Percentiles rank a stretch among this genome's conserved stretches.
Evolutionary conservation across 2,113 vertebrate genomes (phyloP).

Genomic region (Pachycephala philippinensis): DNA sequence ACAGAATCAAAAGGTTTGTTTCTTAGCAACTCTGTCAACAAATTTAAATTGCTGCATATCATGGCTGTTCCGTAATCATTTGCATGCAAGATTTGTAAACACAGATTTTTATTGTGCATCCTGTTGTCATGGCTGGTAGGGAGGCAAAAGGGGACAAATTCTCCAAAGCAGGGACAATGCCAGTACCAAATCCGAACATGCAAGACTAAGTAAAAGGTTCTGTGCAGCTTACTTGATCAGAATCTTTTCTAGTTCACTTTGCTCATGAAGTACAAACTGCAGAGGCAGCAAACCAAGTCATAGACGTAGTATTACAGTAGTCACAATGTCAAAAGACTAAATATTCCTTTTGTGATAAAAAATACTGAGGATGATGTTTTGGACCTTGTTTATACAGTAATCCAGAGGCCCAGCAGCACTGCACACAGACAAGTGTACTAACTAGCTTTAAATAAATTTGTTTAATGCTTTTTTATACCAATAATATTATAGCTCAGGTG

Average conservation of each 20-base stretch:
- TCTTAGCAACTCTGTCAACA: constrained; percentile 70
- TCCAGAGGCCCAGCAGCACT: background rate
- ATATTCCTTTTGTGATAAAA: background rate
- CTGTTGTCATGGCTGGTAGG: constrained; percentile 37
- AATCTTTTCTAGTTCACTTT: background rate
- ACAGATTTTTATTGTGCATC: constrained; percentile 50
- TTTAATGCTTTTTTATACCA: background rate
- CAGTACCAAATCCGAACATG: background rate
- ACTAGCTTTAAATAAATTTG: background rate
- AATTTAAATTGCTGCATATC: constrained; percentile 63
- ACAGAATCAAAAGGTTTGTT: constrained; percentile 65
- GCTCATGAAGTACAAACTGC: background rate
- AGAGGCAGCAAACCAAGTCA: background rate
- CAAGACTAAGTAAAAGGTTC: background rate
- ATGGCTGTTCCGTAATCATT: constrained; percentile 37
- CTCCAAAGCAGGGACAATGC: background rate
- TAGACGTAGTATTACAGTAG: background rate
- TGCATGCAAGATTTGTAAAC: constrained; percentile 69
- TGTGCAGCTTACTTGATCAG: background rate
- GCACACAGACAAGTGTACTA: background rate
- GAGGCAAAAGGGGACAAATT: constrained; percentile 28
- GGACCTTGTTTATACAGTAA: background rate
- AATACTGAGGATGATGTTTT: background rate
- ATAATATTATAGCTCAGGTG: background rate
- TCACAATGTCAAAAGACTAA: background rate